Conservation (phyloP, 1,140 invertebrate species). For the Campodea augens region DNA sequence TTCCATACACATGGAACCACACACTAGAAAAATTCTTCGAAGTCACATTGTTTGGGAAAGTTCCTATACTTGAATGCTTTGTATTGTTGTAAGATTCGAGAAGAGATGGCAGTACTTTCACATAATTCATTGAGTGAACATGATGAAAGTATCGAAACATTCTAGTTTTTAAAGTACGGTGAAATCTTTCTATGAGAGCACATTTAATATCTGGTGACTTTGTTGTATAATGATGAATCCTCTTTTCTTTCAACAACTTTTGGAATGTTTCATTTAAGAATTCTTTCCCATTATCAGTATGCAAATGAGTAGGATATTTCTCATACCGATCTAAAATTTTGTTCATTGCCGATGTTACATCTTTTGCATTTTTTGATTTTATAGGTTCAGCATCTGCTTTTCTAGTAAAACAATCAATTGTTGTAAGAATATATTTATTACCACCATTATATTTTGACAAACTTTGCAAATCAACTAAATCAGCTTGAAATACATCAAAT, state of each 20-base stretch:
- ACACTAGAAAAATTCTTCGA: constrained; percentile 11
- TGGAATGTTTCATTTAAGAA: constrained; percentile 2
- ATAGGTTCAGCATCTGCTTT: constrained; percentile 1
- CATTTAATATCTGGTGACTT: constrained; percentile 4
- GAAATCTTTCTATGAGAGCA: constrained; percentile 4
- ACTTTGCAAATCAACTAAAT: neutral
- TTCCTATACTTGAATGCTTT: constrained; percentile 6
- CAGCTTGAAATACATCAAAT: neutral
- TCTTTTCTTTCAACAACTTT: constrained; percentile 1
- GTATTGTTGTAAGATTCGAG: constrained; percentile 10
- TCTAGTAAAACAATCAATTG: constrained; percentile 7
- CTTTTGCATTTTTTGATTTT: constrained; percentile 4
- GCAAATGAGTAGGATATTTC: neutral
- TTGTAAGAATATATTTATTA: constrained; percentile 5
- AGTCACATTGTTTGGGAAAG: constrained; percentile 8
- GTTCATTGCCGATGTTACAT: constrained; percentile 3
- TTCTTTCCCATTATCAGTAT: constrained; percentile 7
- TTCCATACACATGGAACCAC: constrained; percentile 9
- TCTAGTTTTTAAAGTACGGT: constrained; percentile 1
- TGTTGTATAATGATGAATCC: constrained; percentile 5
- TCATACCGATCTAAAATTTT: constrained; percentile 1
- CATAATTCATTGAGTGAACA: constrained; percentile 2
- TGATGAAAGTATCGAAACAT: constrained; percentile 8
- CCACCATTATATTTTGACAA: constrained; percentile 4
- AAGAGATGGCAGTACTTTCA: constrained; percentile 4